Evolutionary conservation across 1,140 invertebrate genomes (phyloP).

Genomic region (Drosophila parvula): DNA sequence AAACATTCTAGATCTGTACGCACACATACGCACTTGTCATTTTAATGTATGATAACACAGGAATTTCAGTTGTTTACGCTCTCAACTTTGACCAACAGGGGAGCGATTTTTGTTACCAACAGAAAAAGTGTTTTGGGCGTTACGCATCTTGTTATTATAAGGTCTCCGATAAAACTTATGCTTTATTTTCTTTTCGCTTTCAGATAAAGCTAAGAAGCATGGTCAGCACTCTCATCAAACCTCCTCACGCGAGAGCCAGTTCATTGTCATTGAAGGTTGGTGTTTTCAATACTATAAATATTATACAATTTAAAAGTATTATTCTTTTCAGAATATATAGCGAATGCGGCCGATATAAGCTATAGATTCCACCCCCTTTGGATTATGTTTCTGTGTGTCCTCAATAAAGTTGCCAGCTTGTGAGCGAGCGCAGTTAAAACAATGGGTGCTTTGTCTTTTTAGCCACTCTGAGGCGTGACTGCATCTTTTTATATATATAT

Average conservation of each 20-base stretch:
- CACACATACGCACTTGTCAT: too few species aligned
- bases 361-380: slow-evolving; percentile 13
- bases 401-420: slow-evolving; percentile 58
- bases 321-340: slow-evolving; percentile 58
- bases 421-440: slow-evolving; percentile 30
- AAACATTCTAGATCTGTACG: too few species aligned
- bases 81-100: too few species aligned
- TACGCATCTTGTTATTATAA: too few species aligned
- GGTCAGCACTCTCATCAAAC: slow-evolving; percentile 70
- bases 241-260: slow-evolving; percentile 70
- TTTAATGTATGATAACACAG: too few species aligned
- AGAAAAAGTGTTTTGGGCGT: too few species aligned
- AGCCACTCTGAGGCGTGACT: slow-evolving; percentile 59
- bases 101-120: too few species aligned
- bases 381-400: slow-evolving; percentile 44
- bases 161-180: too few species aligned
- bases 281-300: not conserved
- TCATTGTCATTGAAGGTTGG: slow-evolving; percentile 78
- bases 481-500: slow-evolving; percentile 40
- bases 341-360: slow-evolving; percentile 23
- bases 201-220: slow-evolving; percentile 79
- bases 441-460: slow-evolving; percentile 45
- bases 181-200: too few species aligned
- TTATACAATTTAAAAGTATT: not conserved
- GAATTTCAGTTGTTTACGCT: too few species aligned